Evolutionary conservation across 2,113 vertebrate species (phyloP), one percentile per base, ranked within the genome.

Genomic region (Bolborhynchus lineola): DNA sequence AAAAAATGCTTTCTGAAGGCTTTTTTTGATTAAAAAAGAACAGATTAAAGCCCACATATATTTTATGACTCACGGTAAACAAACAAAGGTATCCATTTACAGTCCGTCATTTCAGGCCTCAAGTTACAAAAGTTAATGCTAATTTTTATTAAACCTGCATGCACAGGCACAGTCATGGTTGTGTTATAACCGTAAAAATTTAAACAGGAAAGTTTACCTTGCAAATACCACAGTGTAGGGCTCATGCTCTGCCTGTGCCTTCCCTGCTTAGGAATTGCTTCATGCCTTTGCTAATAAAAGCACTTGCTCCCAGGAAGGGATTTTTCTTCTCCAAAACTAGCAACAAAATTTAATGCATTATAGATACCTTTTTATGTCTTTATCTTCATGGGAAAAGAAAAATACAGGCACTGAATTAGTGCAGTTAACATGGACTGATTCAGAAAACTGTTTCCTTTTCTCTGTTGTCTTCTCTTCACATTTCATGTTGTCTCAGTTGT

Each of bases 71-170:
- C 85, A 74, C 24, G 35, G 85, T 86, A 94, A 95, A 90, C 67
- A 85, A 95, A 90, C 59, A 88, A 70, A 92, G 37, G 41, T 90
- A 39, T 86, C 76, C 71, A 14, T 3, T 75, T 81, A 67, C 1
- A 4, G 29, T 42, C 35, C 47, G 49, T 46, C 57, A 67, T 82
- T 93, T 95, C 72, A 75, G 59, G 39, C 42, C 47, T 50, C 26
- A 50, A 50, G 39, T 92, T 94, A 64, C 42, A 75, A 44, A 88
- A 86, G 33, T 46, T 90, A 74, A 83, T 85, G 39, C 10, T 82
- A 68, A 83, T 92, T 96, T 91, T 96, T 80, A 95, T 94, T 92
- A 92, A 94, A 71, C 29, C 46, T 33, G 7, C 19, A 68, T 60
- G 14, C 26, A 68, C 16, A 33, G 67, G 29, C 44, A 47, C 60